phyloP scores from a whole-genome alignment of 2,113 vertebrate genomes.

The Aphyosemion australe region DNA sequence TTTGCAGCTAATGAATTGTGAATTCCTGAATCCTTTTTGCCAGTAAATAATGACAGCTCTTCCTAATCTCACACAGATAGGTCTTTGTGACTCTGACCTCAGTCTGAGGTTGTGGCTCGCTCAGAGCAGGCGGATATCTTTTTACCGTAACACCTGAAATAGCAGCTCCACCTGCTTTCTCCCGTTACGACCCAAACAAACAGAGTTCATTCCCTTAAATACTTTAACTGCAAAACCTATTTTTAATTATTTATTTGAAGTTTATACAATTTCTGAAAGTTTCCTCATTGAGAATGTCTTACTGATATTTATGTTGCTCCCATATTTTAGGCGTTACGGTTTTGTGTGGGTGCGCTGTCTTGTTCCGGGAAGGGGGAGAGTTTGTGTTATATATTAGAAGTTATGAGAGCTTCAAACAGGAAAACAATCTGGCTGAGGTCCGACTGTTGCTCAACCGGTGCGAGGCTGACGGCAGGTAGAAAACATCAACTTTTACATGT shows the following conservation, averaged over 20 bases:
- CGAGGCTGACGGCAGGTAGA: slow-evolving; percentile 44
- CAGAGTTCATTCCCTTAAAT: rapidly evolving
- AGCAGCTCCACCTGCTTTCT: too few relatives aligned
- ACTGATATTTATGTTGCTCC: neutral
- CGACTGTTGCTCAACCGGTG: slow-evolving; percentile 15
- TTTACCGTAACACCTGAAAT: slow-evolving; percentile 50
- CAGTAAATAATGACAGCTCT: neutral
- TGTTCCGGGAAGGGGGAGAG: slow-evolving; percentile 70
- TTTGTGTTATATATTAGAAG: slow-evolving; percentile 7
- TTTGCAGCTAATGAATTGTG: too few relatives aligned
- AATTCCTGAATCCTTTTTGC: neutral
- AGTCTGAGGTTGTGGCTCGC: neutral
- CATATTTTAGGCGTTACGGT: slow-evolving; percentile 41
- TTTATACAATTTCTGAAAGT: neutral
- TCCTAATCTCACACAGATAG: neutral
- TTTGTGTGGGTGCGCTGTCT: slow-evolving; percentile 6
- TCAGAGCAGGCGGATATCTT: neutral
- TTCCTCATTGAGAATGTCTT: rapidly evolving
- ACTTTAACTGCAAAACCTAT: rapidly evolving
- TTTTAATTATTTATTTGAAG: neutral
- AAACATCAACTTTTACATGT: too few relatives aligned
- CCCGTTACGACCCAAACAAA: too few relatives aligned
- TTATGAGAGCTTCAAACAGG: slow-evolving; percentile 1
- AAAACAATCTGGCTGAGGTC: slow-evolving; percentile 13
- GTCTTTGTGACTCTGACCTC: slow-evolving; percentile 2